A percentile compares a stretch with the other conserved stretches of the same genome.
phyloP scores from a whole-genome alignment of 2,888 invertebrate genomes.

The Metacarcinus magister region DNA sequence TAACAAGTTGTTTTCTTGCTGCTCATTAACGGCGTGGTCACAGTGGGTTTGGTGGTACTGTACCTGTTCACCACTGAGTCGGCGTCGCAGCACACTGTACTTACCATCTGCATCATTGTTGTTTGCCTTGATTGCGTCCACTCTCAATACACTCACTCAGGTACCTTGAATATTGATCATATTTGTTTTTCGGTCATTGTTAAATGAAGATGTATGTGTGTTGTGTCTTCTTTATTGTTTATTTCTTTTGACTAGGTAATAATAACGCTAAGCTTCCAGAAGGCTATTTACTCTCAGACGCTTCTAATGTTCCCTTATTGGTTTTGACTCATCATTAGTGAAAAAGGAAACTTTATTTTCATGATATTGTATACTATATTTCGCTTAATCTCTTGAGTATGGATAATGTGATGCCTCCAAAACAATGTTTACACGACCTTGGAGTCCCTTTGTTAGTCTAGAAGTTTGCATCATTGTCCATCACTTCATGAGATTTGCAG shows the following conservation, averaged over 20 bases:
- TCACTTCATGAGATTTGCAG: too few relatives aligned
- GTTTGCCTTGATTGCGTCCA: not conserved
- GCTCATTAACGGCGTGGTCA: not conserved
- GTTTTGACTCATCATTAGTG: not conserved
- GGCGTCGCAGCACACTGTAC: not conserved
- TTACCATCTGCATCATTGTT: not conserved
- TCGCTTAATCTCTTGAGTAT: not conserved
- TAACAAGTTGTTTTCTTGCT: not conserved
- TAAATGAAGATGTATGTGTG: not conserved
- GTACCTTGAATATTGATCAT: not conserved
- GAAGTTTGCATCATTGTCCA: not conserved
- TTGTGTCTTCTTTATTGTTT: not conserved
- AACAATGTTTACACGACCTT: not conserved
- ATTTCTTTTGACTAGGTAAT: not conserved
- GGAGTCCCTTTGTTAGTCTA: not conserved
- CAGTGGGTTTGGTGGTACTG: not conserved
- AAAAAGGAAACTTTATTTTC: not conserved
- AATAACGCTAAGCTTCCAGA: not conserved
- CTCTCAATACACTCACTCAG: not conserved
- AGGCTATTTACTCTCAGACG: not conserved
- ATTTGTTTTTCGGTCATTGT: not conserved
- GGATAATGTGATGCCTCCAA: not conserved
- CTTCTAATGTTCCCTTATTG: not conserved
- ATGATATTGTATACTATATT: not conserved
- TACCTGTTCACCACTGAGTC: too few relatives aligned